Conservation (phyloP, 1,140 invertebrate species). For the Coelopa frigida region DNA sequence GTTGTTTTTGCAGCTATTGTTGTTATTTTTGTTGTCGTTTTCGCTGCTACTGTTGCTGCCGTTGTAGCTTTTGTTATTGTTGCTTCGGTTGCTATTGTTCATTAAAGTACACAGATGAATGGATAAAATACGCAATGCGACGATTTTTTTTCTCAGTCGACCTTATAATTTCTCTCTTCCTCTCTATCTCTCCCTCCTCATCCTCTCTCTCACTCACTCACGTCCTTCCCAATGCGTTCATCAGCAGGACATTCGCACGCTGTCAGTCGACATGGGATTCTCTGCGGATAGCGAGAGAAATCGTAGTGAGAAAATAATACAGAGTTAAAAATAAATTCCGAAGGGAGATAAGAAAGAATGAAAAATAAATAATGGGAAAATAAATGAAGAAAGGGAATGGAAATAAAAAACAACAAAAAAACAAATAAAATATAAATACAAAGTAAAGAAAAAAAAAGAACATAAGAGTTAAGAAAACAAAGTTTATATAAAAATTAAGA, state of each 20-base stretch:
- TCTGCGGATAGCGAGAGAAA: not conserved
- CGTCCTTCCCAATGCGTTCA: too few species aligned
- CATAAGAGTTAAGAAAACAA: not conserved
- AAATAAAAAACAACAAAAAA: slow-evolving; percentile 1
- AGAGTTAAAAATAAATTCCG: not conserved
- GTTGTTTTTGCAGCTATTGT: too few species aligned
- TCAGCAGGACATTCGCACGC: too few species aligned
- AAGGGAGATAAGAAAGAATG: not conserved
- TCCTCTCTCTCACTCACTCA: too few species aligned
- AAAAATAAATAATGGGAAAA: not conserved
- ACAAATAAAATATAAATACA: not conserved
- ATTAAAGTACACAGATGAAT: too few species aligned
- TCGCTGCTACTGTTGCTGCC: too few species aligned
- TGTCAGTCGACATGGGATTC: too few species aligned
- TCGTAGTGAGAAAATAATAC: not conserved
- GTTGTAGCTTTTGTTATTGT: too few species aligned
- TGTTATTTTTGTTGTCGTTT: too few species aligned
- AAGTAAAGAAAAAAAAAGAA: not conserved
- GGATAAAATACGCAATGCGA: not conserved
- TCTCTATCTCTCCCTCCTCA: too few species aligned
- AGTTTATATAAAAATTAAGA: not conserved
- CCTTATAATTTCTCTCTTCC: too few species aligned
- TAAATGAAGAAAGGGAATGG: not conserved
- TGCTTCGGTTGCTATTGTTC: too few species aligned
- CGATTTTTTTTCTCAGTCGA: not conserved